phyloP scores from a whole-genome alignment of 2,113 vertebrate genomes.

The Trematomus loennbergii region DNA sequence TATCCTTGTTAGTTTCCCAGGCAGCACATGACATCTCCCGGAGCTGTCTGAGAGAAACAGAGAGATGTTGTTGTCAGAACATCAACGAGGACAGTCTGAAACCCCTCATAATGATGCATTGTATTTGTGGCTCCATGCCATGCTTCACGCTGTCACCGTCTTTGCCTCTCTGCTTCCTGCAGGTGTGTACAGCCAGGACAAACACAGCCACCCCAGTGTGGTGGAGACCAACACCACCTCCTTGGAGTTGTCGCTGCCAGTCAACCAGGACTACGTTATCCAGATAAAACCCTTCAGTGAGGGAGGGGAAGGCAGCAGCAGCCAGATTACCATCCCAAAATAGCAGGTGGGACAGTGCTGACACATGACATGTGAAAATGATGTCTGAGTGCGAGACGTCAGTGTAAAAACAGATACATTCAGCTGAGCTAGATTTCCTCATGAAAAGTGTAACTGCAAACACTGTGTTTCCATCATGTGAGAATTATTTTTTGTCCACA shows the following conservation, averaged over 20 bases:
- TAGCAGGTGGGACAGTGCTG: slow-evolving; percentile 73
- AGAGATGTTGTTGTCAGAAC: slow-evolving; percentile 15
- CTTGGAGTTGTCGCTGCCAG: slow-evolving; percentile 92
- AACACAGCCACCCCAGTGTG: slow-evolving; percentile 89
- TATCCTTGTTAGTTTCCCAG: slow-evolving; percentile 32
- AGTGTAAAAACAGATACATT: not conserved
- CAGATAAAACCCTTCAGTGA: slow-evolving; percentile 96
- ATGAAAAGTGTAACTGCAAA: not conserved
- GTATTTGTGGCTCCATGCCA: not conserved
- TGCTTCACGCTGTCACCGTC: not conserved
- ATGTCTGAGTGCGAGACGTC: not conserved
- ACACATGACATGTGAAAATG: not conserved
- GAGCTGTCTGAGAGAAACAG: slow-evolving; percentile 21
- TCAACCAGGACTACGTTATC: slow-evolving; percentile 94
- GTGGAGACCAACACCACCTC: slow-evolving; percentile 97
- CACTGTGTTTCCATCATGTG: not conserved
- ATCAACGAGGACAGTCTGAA: not conserved
- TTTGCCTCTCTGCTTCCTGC: slow-evolving; percentile 36
- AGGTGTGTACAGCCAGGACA: slow-evolving; percentile 96
- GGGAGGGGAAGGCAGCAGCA: slow-evolving; percentile 95
- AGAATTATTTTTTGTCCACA: not conserved
- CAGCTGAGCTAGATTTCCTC: not conserved
- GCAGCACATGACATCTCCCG: slow-evolving; percentile 18
- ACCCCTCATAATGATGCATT: not conserved
- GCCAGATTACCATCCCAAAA: slow-evolving; percentile 94